Conservation (phyloP, 2,888 invertebrate species). For the Heliconius erato region DNA sequence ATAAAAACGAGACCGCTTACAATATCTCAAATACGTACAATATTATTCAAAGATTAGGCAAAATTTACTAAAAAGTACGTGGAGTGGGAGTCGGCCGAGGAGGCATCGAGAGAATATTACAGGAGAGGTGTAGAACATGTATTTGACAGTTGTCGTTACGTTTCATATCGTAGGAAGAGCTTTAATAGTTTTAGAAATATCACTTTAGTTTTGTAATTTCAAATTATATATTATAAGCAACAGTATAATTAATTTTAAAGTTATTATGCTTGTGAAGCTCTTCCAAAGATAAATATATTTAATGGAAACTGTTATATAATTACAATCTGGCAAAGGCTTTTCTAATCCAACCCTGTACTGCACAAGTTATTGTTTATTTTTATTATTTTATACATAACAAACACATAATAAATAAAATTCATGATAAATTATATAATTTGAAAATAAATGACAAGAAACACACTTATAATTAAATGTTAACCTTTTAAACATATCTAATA, state of each 20-base stretch:
- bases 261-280: not conserved
- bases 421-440: not conserved
- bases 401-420: not conserved
- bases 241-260: not conserved
- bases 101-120: constrained; percentile 43
- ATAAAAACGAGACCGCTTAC: constrained; percentile 80
- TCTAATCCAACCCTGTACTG: constrained; percentile 48
- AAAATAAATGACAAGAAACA: not conserved
- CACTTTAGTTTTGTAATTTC: not conserved
- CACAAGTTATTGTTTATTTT: constrained; percentile 44
- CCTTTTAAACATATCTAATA: not conserved
- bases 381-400: not conserved
- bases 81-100: constrained; percentile 47
- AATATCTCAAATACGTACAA: constrained; percentile 72
- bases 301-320: constrained; percentile 24
- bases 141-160: constrained; percentile 1
- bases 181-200: not conserved
- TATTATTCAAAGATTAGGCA: constrained; percentile 81
- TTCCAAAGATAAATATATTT: constrained; percentile 22
- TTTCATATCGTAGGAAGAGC: constrained; percentile 5
- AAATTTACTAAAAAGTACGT: constrained; percentile 80
- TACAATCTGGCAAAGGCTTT: constrained; percentile 34
- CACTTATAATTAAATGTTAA: not conserved
- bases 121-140: not conserved
- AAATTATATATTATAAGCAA: not conserved